Evolutionary conservation across 2,797 vertebrate genomes (phyloP), one percentile per base, ranked within the genome.

Genomic region (Antrozous pallidus): DNA sequence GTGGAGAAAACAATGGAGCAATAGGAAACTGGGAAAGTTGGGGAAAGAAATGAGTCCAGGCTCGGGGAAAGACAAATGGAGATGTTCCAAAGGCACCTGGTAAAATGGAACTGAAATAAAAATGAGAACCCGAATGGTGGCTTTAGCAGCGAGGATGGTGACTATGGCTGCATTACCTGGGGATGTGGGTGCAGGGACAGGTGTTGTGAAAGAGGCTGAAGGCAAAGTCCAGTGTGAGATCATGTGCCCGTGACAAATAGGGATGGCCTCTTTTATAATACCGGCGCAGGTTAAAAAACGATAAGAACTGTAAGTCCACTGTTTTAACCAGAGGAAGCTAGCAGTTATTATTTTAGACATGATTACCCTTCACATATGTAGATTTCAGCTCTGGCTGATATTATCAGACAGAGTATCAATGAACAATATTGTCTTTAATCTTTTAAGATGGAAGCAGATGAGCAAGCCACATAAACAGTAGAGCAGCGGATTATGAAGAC

Each of bases 401-500:
- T 54, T 20, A 18, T 40, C 2, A 5, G 78, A 36, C 22, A 58
- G 17, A 17, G 11, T 6, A 17, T 42, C 51, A 89, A n/a, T 73
- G 67, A 80, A 80, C 38, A 86, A 73, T 58, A 85, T 20, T 84
- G 38, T 16, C 31, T 94, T 90, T 83, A 84, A 17, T 31, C 40
- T 81, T 95, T 90, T 26, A 90, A 83, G 73, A 49, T 28, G n/a
- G 90, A 88, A 91, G 31, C 47, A 74, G 67, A 65, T 91, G 80
- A 95, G 51, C 18, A 90, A 86, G 56, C 42, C 79, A 40, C 17
- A 63, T 63, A 65, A 82, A 92, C 26, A 80, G 49, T 26, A 36
- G 73, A 82, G n/a, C 45, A 67, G 26, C 31, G 65, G 73, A 81
- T 56, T 51, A 3, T 38, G 36, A 94, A 87, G 28, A 38, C 11